Conservation (phyloP, 2,888 invertebrate species). For the Agrilus mali region DNA sequence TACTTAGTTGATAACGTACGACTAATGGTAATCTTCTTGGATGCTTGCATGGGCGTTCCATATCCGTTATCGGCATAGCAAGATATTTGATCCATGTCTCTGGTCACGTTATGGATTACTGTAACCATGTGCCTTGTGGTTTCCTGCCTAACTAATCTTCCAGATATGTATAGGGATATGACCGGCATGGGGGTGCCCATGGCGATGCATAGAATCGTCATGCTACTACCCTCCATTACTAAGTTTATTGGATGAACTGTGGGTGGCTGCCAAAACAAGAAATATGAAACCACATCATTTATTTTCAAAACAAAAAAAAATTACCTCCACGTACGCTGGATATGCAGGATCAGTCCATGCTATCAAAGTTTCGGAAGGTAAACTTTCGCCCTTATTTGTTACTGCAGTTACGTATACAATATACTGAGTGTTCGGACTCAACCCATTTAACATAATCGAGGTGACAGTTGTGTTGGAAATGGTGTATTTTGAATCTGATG, state of each 20-base stretch:
- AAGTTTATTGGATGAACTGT: constrained; percentile 73
- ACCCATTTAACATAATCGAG: constrained; percentile 54
- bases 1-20: constrained; percentile 43
- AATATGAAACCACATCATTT: neutral
- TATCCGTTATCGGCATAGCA: constrained; percentile 84
- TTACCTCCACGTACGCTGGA: constrained; percentile 75
- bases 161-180: constrained; percentile 69
- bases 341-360: constrained; percentile 83
- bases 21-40: constrained; percentile 65
- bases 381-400: constrained; percentile 53
- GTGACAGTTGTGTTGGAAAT: constrained; percentile 54
- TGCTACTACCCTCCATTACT: constrained; percentile 72
- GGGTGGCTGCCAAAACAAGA: constrained; percentile 47
- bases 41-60: constrained; percentile 77
- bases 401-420: constrained; percentile 66
- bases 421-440: constrained; percentile 72
- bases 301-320: constrained; percentile 13
- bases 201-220: constrained; percentile 75
- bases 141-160: constrained; percentile 67
- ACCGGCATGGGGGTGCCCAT: constrained; percentile 78
- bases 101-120: constrained; percentile 71
- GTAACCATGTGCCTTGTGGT: constrained; percentile 77
- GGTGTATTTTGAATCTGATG: constrained; percentile 46
- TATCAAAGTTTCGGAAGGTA: constrained; percentile 69
- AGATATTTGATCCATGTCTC: constrained; percentile 75